A percentile compares a stretch with the other conserved stretches of the same genome.
These are phyloP conservation scores for Antrozous pallidus DNA, from an alignment of 2,797 vertebrate genomes.

Conservation along the genomic window DNA sequence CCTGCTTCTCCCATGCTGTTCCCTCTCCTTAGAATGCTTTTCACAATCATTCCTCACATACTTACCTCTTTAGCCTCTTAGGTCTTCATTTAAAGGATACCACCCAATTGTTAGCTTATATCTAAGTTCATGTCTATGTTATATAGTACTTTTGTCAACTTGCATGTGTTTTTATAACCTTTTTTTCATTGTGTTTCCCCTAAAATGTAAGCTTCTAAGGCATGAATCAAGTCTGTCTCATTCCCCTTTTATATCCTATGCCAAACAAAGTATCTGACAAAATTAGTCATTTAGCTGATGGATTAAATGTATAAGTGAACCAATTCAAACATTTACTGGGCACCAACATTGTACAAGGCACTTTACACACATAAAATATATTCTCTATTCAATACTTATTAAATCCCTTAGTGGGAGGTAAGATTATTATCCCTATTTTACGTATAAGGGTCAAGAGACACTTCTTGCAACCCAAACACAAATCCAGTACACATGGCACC, in stretches of 20 bases:
- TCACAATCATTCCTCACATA: neutral
- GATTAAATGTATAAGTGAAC: conserved; percentile 8
- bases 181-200: neutral
- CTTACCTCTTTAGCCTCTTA: neutral
- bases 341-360: neutral
- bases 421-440: neutral
- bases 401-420: too few species aligned
- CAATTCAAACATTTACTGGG: conserved; percentile 1
- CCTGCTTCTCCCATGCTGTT: neutral
- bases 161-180: neutral
- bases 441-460: neutral
- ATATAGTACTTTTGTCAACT: neutral
- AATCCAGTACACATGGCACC: neutral
- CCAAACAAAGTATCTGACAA: neutral
- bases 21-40: neutral
- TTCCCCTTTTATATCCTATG: neutral
- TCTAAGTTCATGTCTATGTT: neutral
- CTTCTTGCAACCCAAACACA: neutral
- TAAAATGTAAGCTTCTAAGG: neutral
- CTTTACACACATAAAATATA: neutral
- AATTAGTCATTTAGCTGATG: neutral
- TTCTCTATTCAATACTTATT: neutral
- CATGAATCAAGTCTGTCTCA: neutral
- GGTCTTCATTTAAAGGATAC: neutral
- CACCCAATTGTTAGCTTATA: neutral